Conservation (phyloP, 2,797 vertebrate genomes). For the Lagorchestes hirsutus region DNA sequence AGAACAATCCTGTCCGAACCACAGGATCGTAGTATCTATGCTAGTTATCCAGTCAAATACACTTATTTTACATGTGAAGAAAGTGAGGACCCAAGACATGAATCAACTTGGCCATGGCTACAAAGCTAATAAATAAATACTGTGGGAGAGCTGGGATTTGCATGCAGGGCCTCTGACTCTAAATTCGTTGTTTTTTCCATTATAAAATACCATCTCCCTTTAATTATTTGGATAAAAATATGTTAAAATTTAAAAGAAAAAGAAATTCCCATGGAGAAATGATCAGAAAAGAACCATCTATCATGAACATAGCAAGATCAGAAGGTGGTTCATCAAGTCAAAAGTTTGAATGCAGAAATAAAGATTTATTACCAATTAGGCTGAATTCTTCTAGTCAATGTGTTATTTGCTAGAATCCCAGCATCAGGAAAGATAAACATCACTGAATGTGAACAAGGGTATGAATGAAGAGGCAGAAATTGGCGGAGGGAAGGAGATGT, state of each 20-base stretch:
- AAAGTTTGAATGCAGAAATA: slow-evolving; percentile 1
- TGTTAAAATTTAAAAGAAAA: slow-evolving; percentile 5
- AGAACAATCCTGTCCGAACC: background rate
- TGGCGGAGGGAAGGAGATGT: background rate
- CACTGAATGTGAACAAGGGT: background rate
- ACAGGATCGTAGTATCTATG: background rate
- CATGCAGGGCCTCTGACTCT: background rate
- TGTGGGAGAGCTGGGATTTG: background rate
- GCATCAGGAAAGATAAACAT: background rate
- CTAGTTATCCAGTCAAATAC: background rate
- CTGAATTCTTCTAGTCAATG: background rate
- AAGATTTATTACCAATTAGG: background rate
- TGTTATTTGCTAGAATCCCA: background rate
- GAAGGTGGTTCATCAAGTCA: background rate
- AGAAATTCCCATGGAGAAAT: background rate
- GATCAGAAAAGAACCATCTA: background rate
- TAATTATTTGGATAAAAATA: background rate
- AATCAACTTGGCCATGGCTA: background rate
- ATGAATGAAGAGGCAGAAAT: background rate
- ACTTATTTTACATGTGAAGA: background rate
- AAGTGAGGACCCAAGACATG: background rate
- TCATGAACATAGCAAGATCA: background rate
- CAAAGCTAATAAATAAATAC: background rate
- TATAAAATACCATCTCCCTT: background rate
- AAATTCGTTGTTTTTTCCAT: slow-evolving; percentile 6